Base-by-base conservation (phyloP, 2,888 invertebrate species). In the Epicampocera succincta region DNA sequence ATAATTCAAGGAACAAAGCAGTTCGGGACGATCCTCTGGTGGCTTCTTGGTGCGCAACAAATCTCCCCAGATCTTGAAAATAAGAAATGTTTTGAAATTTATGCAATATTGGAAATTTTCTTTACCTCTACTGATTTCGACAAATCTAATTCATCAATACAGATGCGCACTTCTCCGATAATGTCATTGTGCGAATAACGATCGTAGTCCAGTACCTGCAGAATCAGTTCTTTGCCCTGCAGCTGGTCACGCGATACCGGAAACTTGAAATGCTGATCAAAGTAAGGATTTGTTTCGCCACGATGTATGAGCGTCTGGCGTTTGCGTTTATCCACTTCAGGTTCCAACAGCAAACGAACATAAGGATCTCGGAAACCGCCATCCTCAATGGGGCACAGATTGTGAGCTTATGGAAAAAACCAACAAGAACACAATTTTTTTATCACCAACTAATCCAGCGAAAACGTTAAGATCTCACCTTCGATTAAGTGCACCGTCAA, bases 311-410 rank as follows among this genome's bases (percentile, higher is more conserved):
- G 94, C 0, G 97, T 97, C 90, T 97, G 96, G 4, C 97, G 93
- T 83, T 96, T 96, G 58, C 96, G 93, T 50, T 94, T 93, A 90
- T 97, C 97, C 15, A 97, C 96, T 88, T 95, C 95, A 0, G 97
- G 97, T n/a, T 94, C 92, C 15, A 97, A 92, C 50, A 93, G 93
- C 8, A 97, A 92, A 5, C 96, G 94, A 13, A 97, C 96, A 91
- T 97, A 97, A 0, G 97, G 97, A 91, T 97, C 97, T 87, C 96
- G 95, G 91, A 97, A 97, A 17, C 97, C 96, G 1, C 96, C 96
- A 63, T 95, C 95, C 85, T 96, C 96, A 88, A 95, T 95, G 63
- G 95, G 94, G 1, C 96, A 95, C 25, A 97, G 91, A 90, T 96
- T 96, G 89, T 96, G 96, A 13, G 96, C 96, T 95, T 89, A 1